Evolutionary conservation across 2,113 vertebrate genomes (phyloP).

Genomic region (Serilophus lunatus): DNA sequence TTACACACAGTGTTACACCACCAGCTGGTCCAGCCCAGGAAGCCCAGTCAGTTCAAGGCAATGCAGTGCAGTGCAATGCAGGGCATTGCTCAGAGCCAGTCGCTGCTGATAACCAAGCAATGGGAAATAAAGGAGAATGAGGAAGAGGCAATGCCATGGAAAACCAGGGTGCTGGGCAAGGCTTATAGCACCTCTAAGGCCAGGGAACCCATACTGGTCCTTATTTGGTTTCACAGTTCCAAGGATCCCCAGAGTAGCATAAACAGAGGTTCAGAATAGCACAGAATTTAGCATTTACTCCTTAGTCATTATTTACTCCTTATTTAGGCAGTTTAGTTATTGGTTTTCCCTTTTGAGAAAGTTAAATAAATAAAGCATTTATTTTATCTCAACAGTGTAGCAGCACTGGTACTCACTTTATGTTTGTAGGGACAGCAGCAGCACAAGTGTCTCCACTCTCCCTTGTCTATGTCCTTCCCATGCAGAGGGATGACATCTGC

Average conservation of each 20-base stretch:
- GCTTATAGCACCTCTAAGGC: background rate
- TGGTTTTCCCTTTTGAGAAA: background rate
- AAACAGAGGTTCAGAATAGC: background rate
- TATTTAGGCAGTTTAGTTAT: background rate
- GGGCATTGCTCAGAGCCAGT: background rate
- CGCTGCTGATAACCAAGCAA: fast-evolving
- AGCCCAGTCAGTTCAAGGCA: background rate
- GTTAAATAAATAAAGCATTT: too few species aligned
- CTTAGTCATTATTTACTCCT: background rate
- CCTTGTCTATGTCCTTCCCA: background rate
- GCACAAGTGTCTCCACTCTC: background rate
- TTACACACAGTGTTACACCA: fast-evolving
- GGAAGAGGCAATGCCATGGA: background rate
- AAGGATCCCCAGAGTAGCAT: background rate
- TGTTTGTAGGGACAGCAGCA: background rate
- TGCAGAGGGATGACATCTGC: background rate
- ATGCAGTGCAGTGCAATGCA: too few species aligned
- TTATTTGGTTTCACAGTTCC: background rate
- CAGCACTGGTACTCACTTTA: background rate
- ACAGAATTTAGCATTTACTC: background rate
- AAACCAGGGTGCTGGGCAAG: fast-evolving
- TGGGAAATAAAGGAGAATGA: background rate
- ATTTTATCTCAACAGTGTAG: background rate
- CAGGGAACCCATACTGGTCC: background rate
- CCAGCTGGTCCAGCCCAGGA: too few species aligned